Percentiles rank a stretch among this genome's conserved stretches.
These are phyloP conservation scores for Cheilinus undulatus DNA, from an alignment of 2,113 vertebrate genomes.

Conservation along the genomic window DNA sequence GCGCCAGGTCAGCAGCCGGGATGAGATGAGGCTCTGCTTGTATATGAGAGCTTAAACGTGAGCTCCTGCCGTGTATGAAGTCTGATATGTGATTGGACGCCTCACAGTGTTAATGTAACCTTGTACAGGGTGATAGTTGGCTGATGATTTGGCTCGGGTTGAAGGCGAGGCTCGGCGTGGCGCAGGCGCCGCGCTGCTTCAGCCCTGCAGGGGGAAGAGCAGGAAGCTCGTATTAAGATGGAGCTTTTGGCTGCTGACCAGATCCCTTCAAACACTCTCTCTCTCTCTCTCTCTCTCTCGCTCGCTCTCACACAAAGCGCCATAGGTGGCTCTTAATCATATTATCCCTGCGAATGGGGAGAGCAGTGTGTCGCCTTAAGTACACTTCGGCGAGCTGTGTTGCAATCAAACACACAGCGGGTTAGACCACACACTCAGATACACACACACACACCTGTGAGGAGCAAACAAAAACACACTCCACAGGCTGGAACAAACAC, in stretches of 20 bases:
- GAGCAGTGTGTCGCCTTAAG: slow-evolving; percentile 56
- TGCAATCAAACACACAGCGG: slow-evolving; percentile 51
- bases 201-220: slow-evolving; percentile 34
- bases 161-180: slow-evolving; percentile 39
- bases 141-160: slow-evolving; percentile 59
- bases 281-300: slow-evolving; percentile 42
- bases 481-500: neutral
- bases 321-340: slow-evolving; percentile 71
- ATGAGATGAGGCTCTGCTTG: neutral
- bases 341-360: slow-evolving; percentile 64
- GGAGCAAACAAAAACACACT: neutral
- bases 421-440: slow-evolving; percentile 37
- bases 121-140: slow-evolving; percentile 53
- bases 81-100: slow-evolving; percentile 15
- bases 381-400: slow-evolving; percentile 49
- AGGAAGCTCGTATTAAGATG: slow-evolving; percentile 59
- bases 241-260: slow-evolving; percentile 75
- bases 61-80: neutral
- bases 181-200: slow-evolving; percentile 11
- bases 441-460: slow-evolving; percentile 25
- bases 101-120: slow-evolving; percentile 55
- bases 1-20: neutral
- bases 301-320: slow-evolving; percentile 36
- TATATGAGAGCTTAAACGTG: neutral
- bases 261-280: slow-evolving; percentile 37